Evolutionary conservation across 1,140 invertebrate genomes (phyloP).

Genomic region (Diachasma alloeum): DNA sequence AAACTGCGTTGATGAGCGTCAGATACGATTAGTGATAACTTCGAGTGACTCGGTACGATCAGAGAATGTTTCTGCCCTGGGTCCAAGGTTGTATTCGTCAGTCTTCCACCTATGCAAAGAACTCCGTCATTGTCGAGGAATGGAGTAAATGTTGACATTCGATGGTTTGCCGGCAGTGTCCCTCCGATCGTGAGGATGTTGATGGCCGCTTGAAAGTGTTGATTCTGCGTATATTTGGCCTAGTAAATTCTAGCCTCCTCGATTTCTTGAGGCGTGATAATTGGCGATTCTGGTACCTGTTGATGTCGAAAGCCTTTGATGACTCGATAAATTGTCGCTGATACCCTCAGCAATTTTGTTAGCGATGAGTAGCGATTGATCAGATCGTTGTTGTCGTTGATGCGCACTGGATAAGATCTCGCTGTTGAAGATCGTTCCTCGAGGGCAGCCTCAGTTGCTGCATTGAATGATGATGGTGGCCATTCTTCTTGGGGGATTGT

Average conservation of each 20-base stretch:
- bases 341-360: background rate
- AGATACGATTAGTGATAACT: slow-evolving; percentile 28
- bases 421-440: background rate
- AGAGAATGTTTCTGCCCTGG: background rate
- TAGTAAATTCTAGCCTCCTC: background rate
- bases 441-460: background rate
- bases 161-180: background rate
- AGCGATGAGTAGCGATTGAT: background rate
- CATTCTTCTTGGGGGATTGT: no score
- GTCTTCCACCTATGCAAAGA: slow-evolving; percentile 12
- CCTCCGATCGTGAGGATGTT: background rate
- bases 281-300: background rate
- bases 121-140: background rate
- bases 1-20: slow-evolving; percentile 34
- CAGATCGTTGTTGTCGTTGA: background rate
- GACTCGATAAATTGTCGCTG: background rate
- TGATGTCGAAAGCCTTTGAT: background rate
- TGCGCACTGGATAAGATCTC: background rate
- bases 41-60: background rate
- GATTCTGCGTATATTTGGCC: background rate
- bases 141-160: slow-evolving; percentile 1
- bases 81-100: no score
- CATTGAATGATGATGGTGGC: no score
- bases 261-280: background rate
- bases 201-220: background rate